These are phyloP conservation scores for Urocitellus parryii DNA, from an alignment of 2,113 vertebrate species.

Conservation along the genomic window DNA sequence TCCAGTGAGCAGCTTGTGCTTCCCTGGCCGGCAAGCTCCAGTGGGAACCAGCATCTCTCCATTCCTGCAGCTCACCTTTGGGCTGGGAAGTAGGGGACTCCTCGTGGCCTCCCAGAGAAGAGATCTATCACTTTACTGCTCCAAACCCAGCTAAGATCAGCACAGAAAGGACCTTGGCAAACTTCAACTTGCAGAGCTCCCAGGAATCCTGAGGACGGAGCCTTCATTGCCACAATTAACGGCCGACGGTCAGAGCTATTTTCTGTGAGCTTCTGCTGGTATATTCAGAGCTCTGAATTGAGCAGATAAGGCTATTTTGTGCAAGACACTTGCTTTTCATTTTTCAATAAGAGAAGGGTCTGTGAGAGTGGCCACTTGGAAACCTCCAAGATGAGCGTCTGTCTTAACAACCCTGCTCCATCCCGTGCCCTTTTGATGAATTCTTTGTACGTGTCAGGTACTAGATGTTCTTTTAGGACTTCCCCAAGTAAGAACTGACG, in stretches of 20 bases:
- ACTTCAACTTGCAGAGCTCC: not conserved
- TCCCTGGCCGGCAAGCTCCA: not conserved
- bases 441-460: not conserved
- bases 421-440: not conserved
- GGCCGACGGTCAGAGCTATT: not conserved
- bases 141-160: not conserved
- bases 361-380: not conserved
- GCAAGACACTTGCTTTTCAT: not conserved
- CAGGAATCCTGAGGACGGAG: not conserved
- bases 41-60: not conserved
- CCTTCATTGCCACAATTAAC: not conserved
- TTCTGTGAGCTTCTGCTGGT: not conserved
- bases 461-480: not conserved
- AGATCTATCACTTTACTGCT: not conserved
- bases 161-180: not conserved
- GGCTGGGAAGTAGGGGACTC: not conserved
- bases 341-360: not conserved
- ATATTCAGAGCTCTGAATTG: not conserved
- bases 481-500: not conserved
- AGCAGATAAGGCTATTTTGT: not conserved
- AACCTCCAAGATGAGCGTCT: constrained; percentile 6
- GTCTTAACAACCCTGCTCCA: not conserved
- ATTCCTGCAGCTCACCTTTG: not conserved
- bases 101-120: not conserved
- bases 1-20: not conserved